phyloP scores from a whole-genome alignment of 2,888 invertebrate species.

The Philaethria dido region DNA sequence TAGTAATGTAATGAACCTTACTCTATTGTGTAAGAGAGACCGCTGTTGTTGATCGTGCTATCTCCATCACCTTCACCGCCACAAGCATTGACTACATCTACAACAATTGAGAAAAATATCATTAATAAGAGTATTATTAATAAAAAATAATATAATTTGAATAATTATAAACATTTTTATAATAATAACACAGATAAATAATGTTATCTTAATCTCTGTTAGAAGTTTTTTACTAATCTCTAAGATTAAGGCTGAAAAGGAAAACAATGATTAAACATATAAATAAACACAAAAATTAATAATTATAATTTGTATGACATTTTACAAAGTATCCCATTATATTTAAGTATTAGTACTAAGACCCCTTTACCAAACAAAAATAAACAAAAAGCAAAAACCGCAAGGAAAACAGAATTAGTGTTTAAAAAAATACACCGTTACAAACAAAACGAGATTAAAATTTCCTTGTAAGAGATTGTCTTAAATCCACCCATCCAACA shows the following conservation, averaged over 20 bases:
- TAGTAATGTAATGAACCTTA: slow-evolving; percentile 61
- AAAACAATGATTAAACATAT: not conserved
- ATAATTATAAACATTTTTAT: slow-evolving; percentile 7
- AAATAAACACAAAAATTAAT: not conserved
- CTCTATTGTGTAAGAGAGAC: slow-evolving; percentile 83
- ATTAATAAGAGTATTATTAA: slow-evolving; percentile 52
- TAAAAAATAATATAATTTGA: slow-evolving; percentile 17
- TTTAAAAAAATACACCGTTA: slow-evolving; percentile 43
- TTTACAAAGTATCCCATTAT: not conserved
- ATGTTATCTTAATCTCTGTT: slow-evolving; percentile 24
- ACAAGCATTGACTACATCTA: slow-evolving; percentile 95
- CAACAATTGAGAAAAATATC: slow-evolving; percentile 84
- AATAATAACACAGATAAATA: slow-evolving; percentile 22
- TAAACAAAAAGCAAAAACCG: slow-evolving; percentile 24
- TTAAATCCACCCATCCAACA: slow-evolving; percentile 34
- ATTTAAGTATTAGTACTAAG: slow-evolving; percentile 25
- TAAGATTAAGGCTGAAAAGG: slow-evolving; percentile 14
- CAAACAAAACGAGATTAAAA: slow-evolving; percentile 47
- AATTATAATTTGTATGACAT: not conserved
- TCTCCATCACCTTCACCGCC: slow-evolving; percentile 91
- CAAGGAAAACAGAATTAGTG: slow-evolving; percentile 20
- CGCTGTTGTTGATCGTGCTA: slow-evolving; percentile 83
- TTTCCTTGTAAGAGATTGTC: slow-evolving; percentile 29
- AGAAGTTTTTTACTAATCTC: not conserved
- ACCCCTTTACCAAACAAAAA: slow-evolving; percentile 43